Evolutionary conservation across 2,888 invertebrate species (phyloP).

Genomic region (Catocala sponsa): DNA sequence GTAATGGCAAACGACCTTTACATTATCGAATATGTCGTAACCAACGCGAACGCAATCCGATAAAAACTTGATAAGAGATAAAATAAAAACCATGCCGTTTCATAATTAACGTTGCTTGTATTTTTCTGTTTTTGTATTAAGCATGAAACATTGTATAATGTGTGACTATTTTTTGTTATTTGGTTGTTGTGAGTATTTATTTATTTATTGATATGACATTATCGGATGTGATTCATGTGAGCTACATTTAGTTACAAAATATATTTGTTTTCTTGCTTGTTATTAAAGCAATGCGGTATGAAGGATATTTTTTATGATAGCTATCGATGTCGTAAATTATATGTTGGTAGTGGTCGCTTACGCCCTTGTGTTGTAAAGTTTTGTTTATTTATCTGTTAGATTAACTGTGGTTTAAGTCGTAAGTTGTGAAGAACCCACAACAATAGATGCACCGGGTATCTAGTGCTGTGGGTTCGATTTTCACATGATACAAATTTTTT

Average conservation of each 20-base stretch:
- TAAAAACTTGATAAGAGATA: conserved; percentile 37
- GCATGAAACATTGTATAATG: conserved; percentile 54
- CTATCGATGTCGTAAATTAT: too few relatives aligned
- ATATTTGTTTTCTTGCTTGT: neutral
- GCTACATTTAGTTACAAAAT: neutral
- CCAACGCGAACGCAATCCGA: conserved; percentile 2
- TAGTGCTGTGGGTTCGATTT: too few relatives aligned
- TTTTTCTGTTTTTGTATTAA: conserved; percentile 4
- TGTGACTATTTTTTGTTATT: conserved; percentile 73
- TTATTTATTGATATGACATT: conserved; percentile 15
- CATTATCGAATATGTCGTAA: conserved; percentile 5
- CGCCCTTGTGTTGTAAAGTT: too few relatives aligned
- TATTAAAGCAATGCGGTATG: too few relatives aligned
- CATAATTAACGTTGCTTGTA: conserved; percentile 10
- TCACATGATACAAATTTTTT: too few relatives aligned
- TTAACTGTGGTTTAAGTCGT: too few relatives aligned
- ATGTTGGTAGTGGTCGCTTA: too few relatives aligned
- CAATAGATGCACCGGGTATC: too few relatives aligned
- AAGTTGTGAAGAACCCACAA: too few relatives aligned
- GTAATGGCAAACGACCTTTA: neutral
- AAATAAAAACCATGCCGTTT: neutral
- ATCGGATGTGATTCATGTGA: neutral
- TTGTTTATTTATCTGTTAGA: too few relatives aligned
- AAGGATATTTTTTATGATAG: too few relatives aligned
- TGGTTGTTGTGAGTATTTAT: conserved; percentile 43